Conservation (phyloP, 2,113 vertebrate species). For the Cottus gobio region DNA sequence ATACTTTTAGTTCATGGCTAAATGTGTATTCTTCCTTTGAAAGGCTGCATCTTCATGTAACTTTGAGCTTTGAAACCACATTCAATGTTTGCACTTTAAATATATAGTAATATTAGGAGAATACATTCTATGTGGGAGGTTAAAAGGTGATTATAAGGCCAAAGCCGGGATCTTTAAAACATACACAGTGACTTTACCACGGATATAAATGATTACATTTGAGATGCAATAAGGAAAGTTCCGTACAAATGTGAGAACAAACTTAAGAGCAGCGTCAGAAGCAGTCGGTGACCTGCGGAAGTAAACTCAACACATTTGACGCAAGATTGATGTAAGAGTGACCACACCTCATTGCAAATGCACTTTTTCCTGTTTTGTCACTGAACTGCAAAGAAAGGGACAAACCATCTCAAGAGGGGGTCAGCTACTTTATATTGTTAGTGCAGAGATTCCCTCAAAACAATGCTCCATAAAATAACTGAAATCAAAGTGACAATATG, state of each 20-base stretch:
- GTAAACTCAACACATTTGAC: not conserved
- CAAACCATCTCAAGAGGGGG: not conserved
- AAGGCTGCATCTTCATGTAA: not conserved
- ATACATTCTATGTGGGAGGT: not conserved
- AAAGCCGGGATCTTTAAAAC: not conserved
- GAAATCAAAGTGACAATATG: not conserved
- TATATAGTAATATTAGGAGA: not conserved
- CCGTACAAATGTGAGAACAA: not conserved
- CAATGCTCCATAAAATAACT: not conserved
- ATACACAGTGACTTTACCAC: not conserved
- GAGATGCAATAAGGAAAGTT: not conserved
- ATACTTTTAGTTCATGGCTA: not conserved
- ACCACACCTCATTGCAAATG: too few relatives aligned
- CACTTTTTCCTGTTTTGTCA: not conserved
- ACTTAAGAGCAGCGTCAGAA: not conserved
- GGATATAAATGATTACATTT: not conserved
- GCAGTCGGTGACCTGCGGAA: not conserved
- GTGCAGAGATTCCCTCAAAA: not conserved
- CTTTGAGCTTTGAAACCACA: not conserved
- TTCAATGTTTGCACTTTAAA: not conserved
- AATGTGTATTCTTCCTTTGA: not conserved
- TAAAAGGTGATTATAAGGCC: not conserved
- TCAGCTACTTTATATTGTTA: not conserved
- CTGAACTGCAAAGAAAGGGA: not conserved
- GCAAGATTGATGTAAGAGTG: not conserved